Conservation (phyloP, 2,888 invertebrate genomes). For the Sclerodermus sp. region DNA sequence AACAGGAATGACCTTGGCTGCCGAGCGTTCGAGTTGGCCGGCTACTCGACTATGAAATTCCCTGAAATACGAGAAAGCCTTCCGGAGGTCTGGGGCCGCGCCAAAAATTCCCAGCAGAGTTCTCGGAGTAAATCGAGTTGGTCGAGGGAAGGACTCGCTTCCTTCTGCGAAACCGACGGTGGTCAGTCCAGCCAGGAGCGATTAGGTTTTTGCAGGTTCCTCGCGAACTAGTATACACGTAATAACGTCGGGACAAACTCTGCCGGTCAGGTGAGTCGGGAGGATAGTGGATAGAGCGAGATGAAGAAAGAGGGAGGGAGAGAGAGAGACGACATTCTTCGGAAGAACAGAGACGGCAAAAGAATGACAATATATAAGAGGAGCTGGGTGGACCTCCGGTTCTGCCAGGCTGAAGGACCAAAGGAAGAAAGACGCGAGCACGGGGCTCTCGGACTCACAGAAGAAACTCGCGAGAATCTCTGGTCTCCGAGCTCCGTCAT, state of each 20-base stretch:
- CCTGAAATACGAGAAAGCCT: no score
- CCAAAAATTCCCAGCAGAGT: no score
- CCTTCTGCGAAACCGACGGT: not conserved
- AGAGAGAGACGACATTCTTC: not conserved
- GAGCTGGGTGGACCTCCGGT: no score
- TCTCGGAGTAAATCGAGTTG: no score
- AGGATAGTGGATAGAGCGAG: not conserved
- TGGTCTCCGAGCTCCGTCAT: slow-evolving; percentile 43
- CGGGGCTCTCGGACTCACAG: not conserved
- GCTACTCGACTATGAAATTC: no score
- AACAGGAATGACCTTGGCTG: no score
- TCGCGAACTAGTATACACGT: slow-evolving; percentile 19
- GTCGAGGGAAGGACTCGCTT: no score
- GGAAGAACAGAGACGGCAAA: not conserved
- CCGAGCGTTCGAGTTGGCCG: no score
- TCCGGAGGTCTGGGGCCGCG: no score
- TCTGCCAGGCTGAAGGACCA: no score
- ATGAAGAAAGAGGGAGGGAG: slow-evolving; percentile 1
- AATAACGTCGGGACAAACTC: slow-evolving; percentile 36
- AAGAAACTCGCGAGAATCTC: slow-evolving; percentile 29
- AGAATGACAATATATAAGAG: no score
- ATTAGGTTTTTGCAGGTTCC: slow-evolving; percentile 30
- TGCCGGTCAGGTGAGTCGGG: slow-evolving; percentile 4
- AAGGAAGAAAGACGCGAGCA: no score
- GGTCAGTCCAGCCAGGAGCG: slow-evolving; percentile 7